phyloP scores from a whole-genome alignment of 2,888 invertebrate species.

The Zygothrica quintamaculata region DNA sequence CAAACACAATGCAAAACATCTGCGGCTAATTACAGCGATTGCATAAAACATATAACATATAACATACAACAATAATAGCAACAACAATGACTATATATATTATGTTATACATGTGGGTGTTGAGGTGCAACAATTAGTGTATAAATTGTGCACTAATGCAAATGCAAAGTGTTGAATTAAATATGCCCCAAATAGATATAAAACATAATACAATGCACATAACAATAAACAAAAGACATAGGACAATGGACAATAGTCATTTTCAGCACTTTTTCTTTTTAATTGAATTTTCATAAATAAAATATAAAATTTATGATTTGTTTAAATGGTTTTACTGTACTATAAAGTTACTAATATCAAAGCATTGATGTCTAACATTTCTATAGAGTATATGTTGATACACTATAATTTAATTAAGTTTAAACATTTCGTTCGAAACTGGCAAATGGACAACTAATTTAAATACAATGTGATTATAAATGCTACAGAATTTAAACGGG shows the following conservation, averaged over 20 bases:
- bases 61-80: constrained; percentile 26
- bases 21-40: constrained; percentile 71
- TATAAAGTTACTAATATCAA: not conserved
- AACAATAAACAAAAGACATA: too few relatives aligned
- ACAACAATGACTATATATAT: constrained; percentile 10
- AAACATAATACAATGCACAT: too few relatives aligned
- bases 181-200: not conserved
- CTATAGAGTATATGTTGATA: too few relatives aligned
- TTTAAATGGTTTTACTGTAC: not conserved
- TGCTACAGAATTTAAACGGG: not conserved
- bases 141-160: not conserved
- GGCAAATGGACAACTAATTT: not conserved
- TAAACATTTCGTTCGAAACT: constrained; percentile 3
- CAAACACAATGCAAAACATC: constrained; percentile 59
- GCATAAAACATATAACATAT: constrained; percentile 55
- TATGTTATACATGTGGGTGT: constrained; percentile 27
- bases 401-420: not conserved
- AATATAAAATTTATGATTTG: too few relatives aligned
- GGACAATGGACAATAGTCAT: too few relatives aligned
- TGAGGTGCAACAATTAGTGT: constrained; percentile 20
- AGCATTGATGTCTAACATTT: too few relatives aligned
- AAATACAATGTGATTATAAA: constrained; percentile 7
- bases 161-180: constrained; percentile 16
- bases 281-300: too few relatives aligned
- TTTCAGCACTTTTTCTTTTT: too few relatives aligned